Percentiles rank a stretch among this genome's conserved stretches.
phyloP scores from a whole-genome alignment of 2,113 vertebrate genomes.

The Aramus guarauna region DNA sequence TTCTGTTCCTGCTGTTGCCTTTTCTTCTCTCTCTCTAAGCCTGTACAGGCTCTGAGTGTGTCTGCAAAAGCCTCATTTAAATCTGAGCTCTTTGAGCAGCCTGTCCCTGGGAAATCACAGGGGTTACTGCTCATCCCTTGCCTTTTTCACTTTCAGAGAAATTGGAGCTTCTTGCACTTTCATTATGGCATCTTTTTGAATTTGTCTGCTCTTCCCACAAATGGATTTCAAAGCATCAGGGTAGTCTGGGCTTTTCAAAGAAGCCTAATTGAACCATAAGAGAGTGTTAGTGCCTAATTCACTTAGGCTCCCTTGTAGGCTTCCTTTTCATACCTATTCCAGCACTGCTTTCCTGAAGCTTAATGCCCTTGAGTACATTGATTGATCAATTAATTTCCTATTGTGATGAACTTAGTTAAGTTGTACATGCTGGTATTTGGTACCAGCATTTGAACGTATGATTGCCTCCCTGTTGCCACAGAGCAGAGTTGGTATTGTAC shows the following conservation, averaged over 20 bases:
- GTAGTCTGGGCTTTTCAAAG: conserved; percentile 38
- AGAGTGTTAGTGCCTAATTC: conserved; percentile 39
- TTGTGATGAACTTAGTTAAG: background rate
- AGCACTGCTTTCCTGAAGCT: background rate
- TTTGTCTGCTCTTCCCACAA: conserved; percentile 43
- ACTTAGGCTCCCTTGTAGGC: conserved; percentile 25
- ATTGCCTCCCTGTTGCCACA: background rate
- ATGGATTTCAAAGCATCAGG: conserved; percentile 42
- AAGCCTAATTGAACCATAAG: conserved; percentile 29
- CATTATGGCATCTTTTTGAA: conserved; percentile 52
- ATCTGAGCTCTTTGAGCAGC: conserved; percentile 36
- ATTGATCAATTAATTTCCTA: conserved; percentile 31
- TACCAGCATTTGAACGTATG: background rate
- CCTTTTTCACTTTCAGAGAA: conserved; percentile 27
- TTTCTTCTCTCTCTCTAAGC: conserved; percentile 17
- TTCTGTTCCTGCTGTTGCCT: conserved; percentile 3
- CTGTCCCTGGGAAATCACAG: conserved; percentile 28
- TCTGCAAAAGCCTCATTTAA: conserved; percentile 50
- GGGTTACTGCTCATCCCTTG: conserved; percentile 43
- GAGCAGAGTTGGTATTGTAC: background rate
- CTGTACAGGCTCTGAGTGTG: background rate
- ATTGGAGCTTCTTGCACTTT: conserved; percentile 50
- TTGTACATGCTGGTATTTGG: background rate
- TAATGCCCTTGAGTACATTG: background rate
- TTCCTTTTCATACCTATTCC: background rate